Percentiles rank a stretch among this genome's conserved stretches.
These are phyloP conservation scores for Sparus aurata DNA, from an alignment of 2,797 vertebrate species.

Conservation along the genomic window DNA sequence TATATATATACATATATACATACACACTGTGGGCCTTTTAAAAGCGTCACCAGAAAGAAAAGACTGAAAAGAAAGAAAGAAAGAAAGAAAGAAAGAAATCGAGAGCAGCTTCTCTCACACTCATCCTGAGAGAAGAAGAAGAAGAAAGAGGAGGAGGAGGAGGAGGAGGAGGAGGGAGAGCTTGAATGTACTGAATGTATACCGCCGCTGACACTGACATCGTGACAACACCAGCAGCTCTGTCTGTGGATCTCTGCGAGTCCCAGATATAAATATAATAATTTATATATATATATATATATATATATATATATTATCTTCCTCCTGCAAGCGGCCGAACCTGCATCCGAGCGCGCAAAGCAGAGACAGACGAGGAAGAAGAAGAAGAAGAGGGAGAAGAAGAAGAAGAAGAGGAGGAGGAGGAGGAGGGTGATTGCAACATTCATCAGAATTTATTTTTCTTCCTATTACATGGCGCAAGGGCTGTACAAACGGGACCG, in stretches of 20 bases:
- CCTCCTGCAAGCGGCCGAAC: slow-evolving; percentile 63
- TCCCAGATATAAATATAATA: slow-evolving; percentile 74
- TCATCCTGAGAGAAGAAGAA: slow-evolving; percentile 16
- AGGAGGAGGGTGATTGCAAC: slow-evolving; percentile 69
- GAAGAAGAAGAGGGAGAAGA: slow-evolving; percentile 19
- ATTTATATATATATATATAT: slow-evolving; percentile 37
- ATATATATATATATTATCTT: slow-evolving; percentile 37
- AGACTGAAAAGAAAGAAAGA: neutral
- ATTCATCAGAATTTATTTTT: slow-evolving; percentile 68
- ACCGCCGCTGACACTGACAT: slow-evolving; percentile 66
- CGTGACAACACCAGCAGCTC: slow-evolving; percentile 74
- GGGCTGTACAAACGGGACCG: slow-evolving; percentile 79
- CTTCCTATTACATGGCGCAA: slow-evolving; percentile 84
- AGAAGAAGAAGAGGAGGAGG: slow-evolving; percentile 51
- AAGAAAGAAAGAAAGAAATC: slow-evolving; percentile 22
- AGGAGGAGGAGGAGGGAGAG: neutral
- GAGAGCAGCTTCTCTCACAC: slow-evolving; percentile 47
- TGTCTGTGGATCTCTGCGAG: slow-evolving; percentile 59
- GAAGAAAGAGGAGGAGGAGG: neutral
- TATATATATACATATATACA: no score
- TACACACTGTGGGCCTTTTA: slow-evolving; percentile 35
- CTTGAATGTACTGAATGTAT: slow-evolving; percentile 45
- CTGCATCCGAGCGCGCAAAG: slow-evolving; percentile 68
- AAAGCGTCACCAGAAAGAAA: slow-evolving; percentile 21
- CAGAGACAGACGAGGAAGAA: slow-evolving; percentile 20